Conservation (phyloP, 1,140 invertebrate species). For the Calephelis virginiensis region DNA sequence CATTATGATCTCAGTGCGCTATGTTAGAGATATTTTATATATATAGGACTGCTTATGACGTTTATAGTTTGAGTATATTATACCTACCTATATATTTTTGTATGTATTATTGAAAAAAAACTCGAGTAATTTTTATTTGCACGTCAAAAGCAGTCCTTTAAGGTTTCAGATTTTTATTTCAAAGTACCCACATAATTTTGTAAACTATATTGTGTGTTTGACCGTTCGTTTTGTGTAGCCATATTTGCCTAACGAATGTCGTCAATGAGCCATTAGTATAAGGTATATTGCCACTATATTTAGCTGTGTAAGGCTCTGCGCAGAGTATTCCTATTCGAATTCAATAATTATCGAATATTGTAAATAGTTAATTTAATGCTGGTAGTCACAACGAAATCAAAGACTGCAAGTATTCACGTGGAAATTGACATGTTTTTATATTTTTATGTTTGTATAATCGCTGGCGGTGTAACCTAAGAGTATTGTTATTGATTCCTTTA, state of each 20-base stretch:
- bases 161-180: constrained; percentile 14
- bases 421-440: constrained; percentile 59
- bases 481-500: constrained; percentile 67
- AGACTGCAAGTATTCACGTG: constrained; percentile 69
- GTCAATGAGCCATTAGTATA: constrained; percentile 15
- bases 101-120: not conserved
- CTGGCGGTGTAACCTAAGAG: constrained; percentile 34
- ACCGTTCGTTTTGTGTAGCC: constrained; percentile 20
- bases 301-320: constrained; percentile 53
- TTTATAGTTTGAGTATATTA: not conserved
- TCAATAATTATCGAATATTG: constrained; percentile 63
- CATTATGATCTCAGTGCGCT: constrained; percentile 56
- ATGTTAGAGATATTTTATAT: constrained; percentile 30
- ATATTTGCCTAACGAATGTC: constrained; percentile 22
- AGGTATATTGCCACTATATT: constrained; percentile 40
- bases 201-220: constrained; percentile 8
- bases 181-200: constrained; percentile 15
- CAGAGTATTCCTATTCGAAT: constrained; percentile 68
- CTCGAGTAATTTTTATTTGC: not conserved
- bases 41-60: constrained; percentile 7
- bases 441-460: constrained; percentile 51
- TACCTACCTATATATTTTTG: constrained; percentile 7
- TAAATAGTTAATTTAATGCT: constrained; percentile 65
- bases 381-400: constrained; percentile 77
- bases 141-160: constrained; percentile 6